Evolutionary conservation across 2,797 vertebrate genomes (phyloP).

Genomic region (Fratercula arctica): DNA sequence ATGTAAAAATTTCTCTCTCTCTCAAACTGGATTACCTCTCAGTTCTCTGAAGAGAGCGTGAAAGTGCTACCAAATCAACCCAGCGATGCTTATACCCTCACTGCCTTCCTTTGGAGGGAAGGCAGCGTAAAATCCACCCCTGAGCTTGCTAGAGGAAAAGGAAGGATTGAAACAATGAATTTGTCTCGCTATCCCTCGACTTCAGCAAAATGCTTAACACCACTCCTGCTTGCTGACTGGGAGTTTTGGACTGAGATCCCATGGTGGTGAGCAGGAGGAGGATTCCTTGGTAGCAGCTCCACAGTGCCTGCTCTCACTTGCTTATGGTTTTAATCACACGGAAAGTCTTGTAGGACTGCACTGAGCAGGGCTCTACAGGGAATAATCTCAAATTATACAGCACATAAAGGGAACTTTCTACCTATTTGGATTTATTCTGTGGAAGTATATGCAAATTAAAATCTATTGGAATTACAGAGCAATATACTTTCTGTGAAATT

Average conservation of each 20-base stretch:
- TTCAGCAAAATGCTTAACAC: not conserved
- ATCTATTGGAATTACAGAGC: not conserved
- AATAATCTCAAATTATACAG: not conserved
- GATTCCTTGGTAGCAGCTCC: not conserved
- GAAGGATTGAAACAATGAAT: not conserved
- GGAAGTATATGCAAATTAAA: not conserved
- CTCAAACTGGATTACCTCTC: not conserved
- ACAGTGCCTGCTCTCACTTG: fast-evolving
- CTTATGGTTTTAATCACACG: fast-evolving
- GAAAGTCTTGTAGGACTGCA: not conserved
- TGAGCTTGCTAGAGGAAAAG: not conserved
- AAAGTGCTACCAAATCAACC: not conserved
- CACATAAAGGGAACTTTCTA: not conserved
- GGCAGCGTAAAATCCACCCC: not conserved
- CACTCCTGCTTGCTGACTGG: not conserved
- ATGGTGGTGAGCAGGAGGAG: not conserved
- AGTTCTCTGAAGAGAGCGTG: not conserved
- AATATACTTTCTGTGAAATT: not conserved
- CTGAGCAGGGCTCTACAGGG: not conserved
- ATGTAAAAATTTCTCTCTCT: not conserved
- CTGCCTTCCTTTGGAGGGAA: not conserved
- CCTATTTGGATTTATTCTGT: not conserved
- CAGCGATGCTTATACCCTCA: not conserved
- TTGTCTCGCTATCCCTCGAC: not conserved
- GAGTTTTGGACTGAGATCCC: not conserved